phyloP scores from a whole-genome alignment of 53 echinoderm and acorn worm genomes.

The Mesocentrotus franciscanus region DNA sequence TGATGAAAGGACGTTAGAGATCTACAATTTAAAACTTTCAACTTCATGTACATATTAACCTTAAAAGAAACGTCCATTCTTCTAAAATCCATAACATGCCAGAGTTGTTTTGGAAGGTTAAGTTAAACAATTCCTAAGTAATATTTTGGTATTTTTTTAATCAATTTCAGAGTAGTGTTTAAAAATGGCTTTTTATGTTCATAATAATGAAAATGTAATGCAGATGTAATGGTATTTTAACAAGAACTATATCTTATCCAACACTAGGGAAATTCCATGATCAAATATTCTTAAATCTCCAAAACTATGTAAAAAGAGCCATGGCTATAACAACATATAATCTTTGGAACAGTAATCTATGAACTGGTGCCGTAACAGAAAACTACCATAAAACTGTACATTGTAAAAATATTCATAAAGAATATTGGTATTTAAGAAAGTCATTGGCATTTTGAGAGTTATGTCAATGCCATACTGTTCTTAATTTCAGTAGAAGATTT shows the following conservation, averaged over 20 bases:
- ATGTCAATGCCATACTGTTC: too few relatives aligned
- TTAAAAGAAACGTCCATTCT: background rate
- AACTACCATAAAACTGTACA: too few relatives aligned
- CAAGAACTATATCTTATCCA: background rate
- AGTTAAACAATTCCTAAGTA: background rate
- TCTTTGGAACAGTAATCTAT: background rate
- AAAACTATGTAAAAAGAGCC: background rate
- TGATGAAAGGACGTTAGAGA: background rate
- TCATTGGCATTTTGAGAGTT: too few relatives aligned
- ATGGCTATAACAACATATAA: background rate
- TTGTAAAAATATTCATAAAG: too few relatives aligned
- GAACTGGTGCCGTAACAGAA: too few relatives aligned
- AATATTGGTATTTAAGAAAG: too few relatives aligned
- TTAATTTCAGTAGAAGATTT: too few relatives aligned
- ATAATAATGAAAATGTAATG: background rate
- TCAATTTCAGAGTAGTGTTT: background rate
- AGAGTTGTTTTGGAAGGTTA: background rate
- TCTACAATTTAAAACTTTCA: background rate
- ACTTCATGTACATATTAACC: background rate
- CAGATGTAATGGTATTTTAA: background rate
- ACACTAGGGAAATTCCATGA: background rate
- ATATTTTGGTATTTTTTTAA: background rate
- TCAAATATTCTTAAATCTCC: background rate
- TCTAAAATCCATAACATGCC: background rate
- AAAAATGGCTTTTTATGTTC: background rate